Evolutionary conservation across 2,888 invertebrate genomes (phyloP).

Genomic region (Branchellion lobata): DNA sequence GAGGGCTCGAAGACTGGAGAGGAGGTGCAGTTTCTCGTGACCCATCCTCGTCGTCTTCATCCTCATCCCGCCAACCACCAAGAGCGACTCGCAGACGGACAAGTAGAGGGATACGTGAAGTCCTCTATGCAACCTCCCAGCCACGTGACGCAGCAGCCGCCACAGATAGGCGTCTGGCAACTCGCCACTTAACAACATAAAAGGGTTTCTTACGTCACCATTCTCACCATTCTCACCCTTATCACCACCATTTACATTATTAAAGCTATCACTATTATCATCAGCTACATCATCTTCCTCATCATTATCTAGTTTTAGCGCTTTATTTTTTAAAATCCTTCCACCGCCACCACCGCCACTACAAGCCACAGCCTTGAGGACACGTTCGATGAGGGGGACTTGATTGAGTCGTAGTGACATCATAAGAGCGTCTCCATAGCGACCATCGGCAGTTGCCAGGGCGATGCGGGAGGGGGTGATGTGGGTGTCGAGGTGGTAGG

Average conservation of each 20-base stretch:
- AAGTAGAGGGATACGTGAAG: slow-evolving; percentile 86
- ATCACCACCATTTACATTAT: too few relatives aligned
- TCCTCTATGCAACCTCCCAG: slow-evolving; percentile 73
- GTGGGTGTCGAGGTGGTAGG: slow-evolving; percentile 80
- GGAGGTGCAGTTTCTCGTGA: slow-evolving; percentile 69
- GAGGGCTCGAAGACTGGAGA: slow-evolving; percentile 76
- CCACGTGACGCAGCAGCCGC: slow-evolving; percentile 73
- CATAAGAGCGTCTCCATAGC: slow-evolving; percentile 71
- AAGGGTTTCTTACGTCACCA: background rate
- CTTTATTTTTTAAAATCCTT: too few relatives aligned
- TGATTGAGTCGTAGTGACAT: slow-evolving; percentile 85
- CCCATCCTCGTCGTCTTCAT: slow-evolving; percentile 65
- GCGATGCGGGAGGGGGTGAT: slow-evolving; percentile 63
- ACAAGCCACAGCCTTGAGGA: slow-evolving; percentile 73
- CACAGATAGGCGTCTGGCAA: slow-evolving; percentile 77
- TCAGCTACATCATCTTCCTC: slow-evolving; percentile 31
- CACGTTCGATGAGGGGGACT: slow-evolving; percentile 72
- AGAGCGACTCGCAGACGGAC: slow-evolving; percentile 72
- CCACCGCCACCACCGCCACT: too few relatives aligned
- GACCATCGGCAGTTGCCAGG: slow-evolving; percentile 55
- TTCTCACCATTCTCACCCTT: background rate
- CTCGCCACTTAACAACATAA: slow-evolving; percentile 66
- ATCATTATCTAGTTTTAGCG: too few relatives aligned
- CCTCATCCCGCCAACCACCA: slow-evolving; percentile 69
- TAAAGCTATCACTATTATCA: background rate